Conservation (phyloP, 2,113 vertebrate genomes). For the Tupaia tana region DNA sequence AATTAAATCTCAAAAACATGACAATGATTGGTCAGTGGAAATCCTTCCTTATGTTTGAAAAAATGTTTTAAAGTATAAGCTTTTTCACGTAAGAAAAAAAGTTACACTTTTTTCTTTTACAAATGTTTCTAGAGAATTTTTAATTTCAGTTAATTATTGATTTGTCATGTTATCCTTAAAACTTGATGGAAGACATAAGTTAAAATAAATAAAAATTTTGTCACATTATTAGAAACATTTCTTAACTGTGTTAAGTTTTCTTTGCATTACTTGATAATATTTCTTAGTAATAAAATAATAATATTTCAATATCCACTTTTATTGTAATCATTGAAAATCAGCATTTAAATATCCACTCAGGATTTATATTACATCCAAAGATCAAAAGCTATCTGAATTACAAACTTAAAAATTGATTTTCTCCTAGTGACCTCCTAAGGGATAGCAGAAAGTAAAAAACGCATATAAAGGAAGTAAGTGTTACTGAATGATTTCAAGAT, state of each 20-base stretch:
- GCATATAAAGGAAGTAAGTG: neutral
- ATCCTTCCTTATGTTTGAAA: neutral
- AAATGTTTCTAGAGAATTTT: neutral
- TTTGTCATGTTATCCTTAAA: neutral
- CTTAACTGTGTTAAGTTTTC: neutral
- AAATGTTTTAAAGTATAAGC: neutral
- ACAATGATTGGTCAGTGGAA: neutral
- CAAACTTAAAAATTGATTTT: neutral
- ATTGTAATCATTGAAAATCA: neutral
- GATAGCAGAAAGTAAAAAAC: neutral
- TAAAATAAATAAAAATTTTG: neutral
- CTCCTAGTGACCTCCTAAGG: neutral
- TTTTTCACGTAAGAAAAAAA: neutral
- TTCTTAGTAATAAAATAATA: neutral
- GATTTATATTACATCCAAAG: neutral
- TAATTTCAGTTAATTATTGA: neutral
- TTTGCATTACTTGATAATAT: constrained; percentile 5
- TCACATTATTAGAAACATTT: neutral
- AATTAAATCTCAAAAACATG: neutral
- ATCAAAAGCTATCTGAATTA: neutral
- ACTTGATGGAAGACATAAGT: neutral
- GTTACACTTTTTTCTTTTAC: neutral
- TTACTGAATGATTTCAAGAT: neutral
- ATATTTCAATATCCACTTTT: neutral
- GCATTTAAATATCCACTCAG: neutral